phyloP scores from a whole-genome alignment of 2,113 vertebrate species.

The Craseonycteris thonglongyai region DNA sequence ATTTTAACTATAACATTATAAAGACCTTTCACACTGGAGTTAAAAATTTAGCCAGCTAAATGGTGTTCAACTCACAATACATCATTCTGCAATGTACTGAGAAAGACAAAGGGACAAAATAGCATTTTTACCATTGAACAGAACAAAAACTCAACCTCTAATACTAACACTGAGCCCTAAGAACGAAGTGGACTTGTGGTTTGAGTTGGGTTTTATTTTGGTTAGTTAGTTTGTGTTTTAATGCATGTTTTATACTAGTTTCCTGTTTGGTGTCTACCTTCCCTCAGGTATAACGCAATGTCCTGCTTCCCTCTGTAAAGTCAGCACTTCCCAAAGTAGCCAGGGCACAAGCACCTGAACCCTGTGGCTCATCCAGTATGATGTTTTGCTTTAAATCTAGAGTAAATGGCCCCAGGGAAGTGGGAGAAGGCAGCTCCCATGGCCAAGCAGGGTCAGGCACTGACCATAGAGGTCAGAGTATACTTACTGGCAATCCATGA shows the following conservation, averaged over 20 bases:
- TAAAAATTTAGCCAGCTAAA: neutral
- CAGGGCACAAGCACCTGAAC: neutral
- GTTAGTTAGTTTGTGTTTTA: neutral
- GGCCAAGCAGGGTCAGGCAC: neutral
- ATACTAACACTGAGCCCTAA: neutral
- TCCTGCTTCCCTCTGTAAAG: neutral
- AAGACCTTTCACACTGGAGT: neutral
- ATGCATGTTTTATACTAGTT: neutral
- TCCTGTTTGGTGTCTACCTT: neutral
- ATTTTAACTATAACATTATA: neutral
- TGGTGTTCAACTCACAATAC: neutral
- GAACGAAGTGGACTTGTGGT: neutral
- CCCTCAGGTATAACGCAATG: neutral
- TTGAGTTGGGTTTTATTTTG: neutral
- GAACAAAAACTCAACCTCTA: neutral
- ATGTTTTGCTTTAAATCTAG: neutral
- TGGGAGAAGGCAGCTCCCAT: fast-evolving
- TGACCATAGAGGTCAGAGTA: neutral
- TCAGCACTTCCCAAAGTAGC: neutral
- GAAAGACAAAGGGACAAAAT: neutral
- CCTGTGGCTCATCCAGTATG: neutral
- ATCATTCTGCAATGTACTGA: neutral
- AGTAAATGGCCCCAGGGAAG: neutral
- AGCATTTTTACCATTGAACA: neutral
- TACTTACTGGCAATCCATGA: neutral